Conservation (phyloP, 2,113 vertebrate genomes). For the Hippocampus guttulatus region DNA sequence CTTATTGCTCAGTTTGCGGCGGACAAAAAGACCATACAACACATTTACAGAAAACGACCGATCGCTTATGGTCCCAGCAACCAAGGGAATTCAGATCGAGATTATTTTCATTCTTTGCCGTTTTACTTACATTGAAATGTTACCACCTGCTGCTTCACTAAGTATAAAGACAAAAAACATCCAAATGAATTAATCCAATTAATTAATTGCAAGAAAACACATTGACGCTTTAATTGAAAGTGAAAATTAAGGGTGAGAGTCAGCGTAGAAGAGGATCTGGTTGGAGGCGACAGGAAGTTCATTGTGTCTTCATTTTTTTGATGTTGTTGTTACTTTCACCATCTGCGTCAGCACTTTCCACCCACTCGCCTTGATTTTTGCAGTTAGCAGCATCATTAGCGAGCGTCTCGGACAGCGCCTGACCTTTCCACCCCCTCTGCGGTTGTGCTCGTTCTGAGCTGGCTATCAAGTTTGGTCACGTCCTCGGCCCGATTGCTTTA, state of each 20-base stretch:
- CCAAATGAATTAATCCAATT: too few relatives aligned
- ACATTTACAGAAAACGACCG: too few relatives aligned
- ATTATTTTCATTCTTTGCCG: too few relatives aligned
- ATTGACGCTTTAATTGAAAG: constrained; percentile 58
- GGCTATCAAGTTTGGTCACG: constrained; percentile 30
- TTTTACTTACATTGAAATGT: too few relatives aligned
- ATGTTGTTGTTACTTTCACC: constrained; percentile 17
- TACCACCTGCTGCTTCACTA: too few relatives aligned
- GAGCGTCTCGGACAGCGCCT: constrained; percentile 34
- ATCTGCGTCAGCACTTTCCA: constrained; percentile 48
- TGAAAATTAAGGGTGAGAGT: constrained; percentile 31
- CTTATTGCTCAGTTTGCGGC: too few relatives aligned
- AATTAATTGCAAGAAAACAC: constrained; percentile 27
- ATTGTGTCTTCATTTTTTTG: background rate
- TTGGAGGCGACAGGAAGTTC: constrained; percentile 18
- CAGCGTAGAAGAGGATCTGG: constrained; percentile 27
- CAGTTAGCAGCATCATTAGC: constrained; percentile 58
- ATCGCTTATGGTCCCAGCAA: too few relatives aligned
- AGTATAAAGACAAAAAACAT: too few relatives aligned
- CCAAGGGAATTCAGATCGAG: too few relatives aligned
- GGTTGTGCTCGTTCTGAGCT: constrained; percentile 41
- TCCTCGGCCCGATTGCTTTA: constrained; percentile 33
- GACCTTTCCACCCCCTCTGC: constrained; percentile 49
- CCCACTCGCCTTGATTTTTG: constrained; percentile 33
- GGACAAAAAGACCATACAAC: too few relatives aligned